Base-by-base conservation (phyloP, 2,797 vertebrate genomes). In the Falco novaeseelandiae region DNA sequence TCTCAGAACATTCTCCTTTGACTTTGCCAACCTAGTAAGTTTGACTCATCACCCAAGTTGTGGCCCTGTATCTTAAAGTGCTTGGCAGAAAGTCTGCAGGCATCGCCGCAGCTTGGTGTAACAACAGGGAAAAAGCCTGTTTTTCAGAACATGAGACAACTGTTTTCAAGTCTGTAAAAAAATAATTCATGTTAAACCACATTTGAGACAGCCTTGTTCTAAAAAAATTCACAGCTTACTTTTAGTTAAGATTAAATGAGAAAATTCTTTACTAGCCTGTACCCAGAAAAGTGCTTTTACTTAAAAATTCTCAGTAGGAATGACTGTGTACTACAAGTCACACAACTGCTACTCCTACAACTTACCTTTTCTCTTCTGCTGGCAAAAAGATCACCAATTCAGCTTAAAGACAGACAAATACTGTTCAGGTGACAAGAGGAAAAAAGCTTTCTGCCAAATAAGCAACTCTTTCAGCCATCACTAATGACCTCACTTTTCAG, bases 311-410 rank as follows among this genome's bases (percentile, higher is more conserved):
- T 76, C 25, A n/a, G 8, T 27, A 62, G 71, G 21, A 57, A 66
- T 6, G 17, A 52, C 44, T 12, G 4, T 4, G 13, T 14, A 46
- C 58, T 54, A 48, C 34, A 61, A 74, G 73, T 22, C n/a, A 71
- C 16, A 17, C 12, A 73, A 11, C 46, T 27, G 36, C 83, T 80
- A 40, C 51, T 85, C 12, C 4, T 10, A 52, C 10, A 57, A 58
- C 77, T 84, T 54, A 90, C 58, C 83, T 93, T 62, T 71, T n/a
- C 46, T 90, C 49, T 34, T 93, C 80, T 78, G 69, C 38, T 62
- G 77, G 54, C 49, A 89, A 78, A 91, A 86, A 61, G 49, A 83
- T 46, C 79, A 78, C 69, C 90, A 94, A 69, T 57, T 54, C 77
- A 82, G 88, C 36, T 67, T 93, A 84, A 81, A 67, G 57, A 78